Percentiles rank a stretch among this genome's conserved stretches.
Conservation (phyloP, 2,113 vertebrate genomes). For the Calyptomena viridis region DNA sequence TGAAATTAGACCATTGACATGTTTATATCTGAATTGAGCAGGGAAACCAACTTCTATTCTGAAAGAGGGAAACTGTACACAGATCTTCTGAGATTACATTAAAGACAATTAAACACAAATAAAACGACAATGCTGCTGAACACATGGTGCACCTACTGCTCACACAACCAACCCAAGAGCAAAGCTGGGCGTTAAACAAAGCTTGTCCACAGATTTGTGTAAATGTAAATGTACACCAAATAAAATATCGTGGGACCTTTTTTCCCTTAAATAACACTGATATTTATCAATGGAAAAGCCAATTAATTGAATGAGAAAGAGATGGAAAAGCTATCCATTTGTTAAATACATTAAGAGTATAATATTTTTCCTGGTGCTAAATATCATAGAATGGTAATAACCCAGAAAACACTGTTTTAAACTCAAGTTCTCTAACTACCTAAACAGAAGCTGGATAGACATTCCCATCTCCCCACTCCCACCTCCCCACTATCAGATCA, state of each 20-base stretch:
- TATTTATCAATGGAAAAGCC: neutral
- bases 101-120: neutral
- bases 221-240: neutral
- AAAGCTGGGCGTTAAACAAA: neutral
- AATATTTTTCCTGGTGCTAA: neutral
- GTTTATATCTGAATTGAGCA: neutral
- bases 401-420: neutral
- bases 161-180: neutral
- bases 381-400: neutral
- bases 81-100: neutral
- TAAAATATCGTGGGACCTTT: neutral
- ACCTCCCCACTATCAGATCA: neutral
- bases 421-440: neutral
- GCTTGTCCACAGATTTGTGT: neutral
- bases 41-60: neutral
- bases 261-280: neutral
- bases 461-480: neutral
- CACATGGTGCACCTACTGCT: neutral
- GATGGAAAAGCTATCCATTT: neutral
- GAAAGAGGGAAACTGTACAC: neutral
- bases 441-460: neutral
- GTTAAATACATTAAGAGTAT: neutral
- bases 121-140: neutral
- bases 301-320: neutral
- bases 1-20: conserved; percentile 57